A percentile compares a stretch with the other conserved stretches of the same genome.
phyloP scores from a whole-genome alignment of 2,113 vertebrate genomes.

The Chaetops frenatus region DNA sequence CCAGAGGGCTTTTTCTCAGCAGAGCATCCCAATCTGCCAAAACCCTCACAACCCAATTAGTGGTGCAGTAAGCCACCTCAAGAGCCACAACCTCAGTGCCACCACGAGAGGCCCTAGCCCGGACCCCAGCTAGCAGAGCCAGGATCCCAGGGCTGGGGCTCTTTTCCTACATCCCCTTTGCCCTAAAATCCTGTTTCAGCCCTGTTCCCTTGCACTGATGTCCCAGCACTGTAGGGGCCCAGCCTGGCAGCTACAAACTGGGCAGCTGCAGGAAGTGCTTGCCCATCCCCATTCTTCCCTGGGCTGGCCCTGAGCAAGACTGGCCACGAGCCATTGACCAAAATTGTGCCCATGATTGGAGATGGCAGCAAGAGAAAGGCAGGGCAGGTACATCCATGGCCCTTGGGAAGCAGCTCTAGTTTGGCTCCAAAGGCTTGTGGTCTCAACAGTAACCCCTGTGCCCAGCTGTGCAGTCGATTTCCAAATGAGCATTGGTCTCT shows the following conservation, averaged over 20 bases:
- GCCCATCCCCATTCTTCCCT: neutral
- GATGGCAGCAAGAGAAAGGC: neutral
- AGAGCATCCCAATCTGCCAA: neutral
- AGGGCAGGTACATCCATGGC: neutral
- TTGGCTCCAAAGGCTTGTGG: neutral
- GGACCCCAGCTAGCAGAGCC: neutral
- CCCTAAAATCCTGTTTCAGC: neutral
- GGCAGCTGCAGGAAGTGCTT: neutral
- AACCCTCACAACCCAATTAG: fast-evolving
- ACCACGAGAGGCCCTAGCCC: fast-evolving
- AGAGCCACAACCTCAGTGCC: fast-evolving
- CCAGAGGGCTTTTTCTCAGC: neutral
- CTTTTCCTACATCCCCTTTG: neutral
- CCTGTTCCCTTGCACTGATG: neutral
- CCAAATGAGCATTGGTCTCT: neutral
- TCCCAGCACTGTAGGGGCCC: neutral
- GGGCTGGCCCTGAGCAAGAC: neutral
- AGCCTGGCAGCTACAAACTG: neutral
- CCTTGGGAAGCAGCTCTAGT: neutral
- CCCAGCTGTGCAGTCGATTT: neutral
- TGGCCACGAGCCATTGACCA: neutral
- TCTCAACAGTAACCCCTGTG: neutral
- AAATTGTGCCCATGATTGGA: neutral
- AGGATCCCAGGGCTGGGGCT: neutral
- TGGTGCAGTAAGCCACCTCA: fast-evolving